Evolutionary conservation across 2,797 vertebrate genomes (phyloP), one percentile per base, ranked within the genome.

Genomic region (Cirrhinus molitorella): DNA sequence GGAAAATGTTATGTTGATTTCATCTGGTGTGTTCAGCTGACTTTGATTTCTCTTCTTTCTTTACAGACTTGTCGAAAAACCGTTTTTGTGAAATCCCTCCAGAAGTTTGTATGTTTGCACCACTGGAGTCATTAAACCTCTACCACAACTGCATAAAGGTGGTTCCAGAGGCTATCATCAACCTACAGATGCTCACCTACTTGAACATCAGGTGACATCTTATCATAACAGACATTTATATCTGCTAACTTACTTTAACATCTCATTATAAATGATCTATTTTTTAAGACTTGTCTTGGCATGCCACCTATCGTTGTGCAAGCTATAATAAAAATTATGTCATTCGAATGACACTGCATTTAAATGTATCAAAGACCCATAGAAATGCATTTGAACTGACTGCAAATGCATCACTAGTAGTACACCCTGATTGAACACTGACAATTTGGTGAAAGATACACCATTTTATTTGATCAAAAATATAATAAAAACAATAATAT

Each of bases 101-200:
- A 45, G 98, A 99, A 66, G 94, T 99, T 76, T 99, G 97, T 95
- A 90, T 98, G 87, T 99, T 99, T 80, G 96, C 97, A 40, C 98
- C 98, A 0, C 95, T 99, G 5, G 98, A 99, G 93, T 97, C 96
- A 0, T 96, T 99, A 91, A 98, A 97, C 91, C 96, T 99, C 74
- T 99, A 99, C 91, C 98, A 99, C 93, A 99, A 99, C 92, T 99
- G 98, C 92, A 99, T 99, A 93, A 99, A 99, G 92, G 95, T 94
- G 85, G 95, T 99, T 93, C 98, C 98, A 74, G 98, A 99, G 93
- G 95, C 97, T 88, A 97, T 99, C 86, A 96, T 97, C 94, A 99
- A 99, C 88, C 93, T 99, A 73, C 97, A 98, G 91, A 99, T 99
- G 96, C 94, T 99, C 90, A 99, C 98, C 3, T 99, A 99, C 89